phyloP scores from a whole-genome alignment of 2,113 vertebrate genomes.

The Piprites chloris region DNA sequence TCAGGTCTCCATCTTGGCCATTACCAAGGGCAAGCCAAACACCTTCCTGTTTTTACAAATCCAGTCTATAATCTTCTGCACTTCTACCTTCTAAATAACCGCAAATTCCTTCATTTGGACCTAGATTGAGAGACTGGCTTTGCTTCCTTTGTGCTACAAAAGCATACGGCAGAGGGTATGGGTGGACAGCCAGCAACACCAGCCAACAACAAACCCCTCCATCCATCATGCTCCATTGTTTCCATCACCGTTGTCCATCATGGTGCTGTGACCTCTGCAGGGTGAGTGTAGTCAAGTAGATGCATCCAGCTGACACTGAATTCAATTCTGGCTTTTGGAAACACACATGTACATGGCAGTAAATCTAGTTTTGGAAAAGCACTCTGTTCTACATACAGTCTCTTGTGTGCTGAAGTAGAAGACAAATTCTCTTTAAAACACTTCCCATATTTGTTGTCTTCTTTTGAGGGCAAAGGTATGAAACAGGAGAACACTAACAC shows the following conservation, averaged over 20 bases:
- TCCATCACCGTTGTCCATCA: not conserved
- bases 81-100: not conserved
- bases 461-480: not conserved
- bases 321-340: not conserved
- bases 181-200: not conserved
- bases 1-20: not conserved
- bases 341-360: fast-evolving
- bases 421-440: not conserved
- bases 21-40: not conserved
- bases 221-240: fast-evolving
- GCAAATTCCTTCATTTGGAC: not conserved
- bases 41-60: not conserved
- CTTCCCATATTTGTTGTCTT: not conserved
- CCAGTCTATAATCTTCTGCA: not conserved
- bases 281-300: not conserved
- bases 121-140: not conserved
- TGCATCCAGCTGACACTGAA: not conserved
- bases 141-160: not conserved
- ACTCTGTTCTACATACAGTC: not conserved
- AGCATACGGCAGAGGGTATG: fast-evolving
- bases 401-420: not conserved
- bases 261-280: not conserved
- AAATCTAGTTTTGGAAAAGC: not conserved
- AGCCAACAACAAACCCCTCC: fast-evolving
- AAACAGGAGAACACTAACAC: not conserved